Conservation (phyloP, 2,888 invertebrate genomes). For the Rhagonycha lutea region DNA sequence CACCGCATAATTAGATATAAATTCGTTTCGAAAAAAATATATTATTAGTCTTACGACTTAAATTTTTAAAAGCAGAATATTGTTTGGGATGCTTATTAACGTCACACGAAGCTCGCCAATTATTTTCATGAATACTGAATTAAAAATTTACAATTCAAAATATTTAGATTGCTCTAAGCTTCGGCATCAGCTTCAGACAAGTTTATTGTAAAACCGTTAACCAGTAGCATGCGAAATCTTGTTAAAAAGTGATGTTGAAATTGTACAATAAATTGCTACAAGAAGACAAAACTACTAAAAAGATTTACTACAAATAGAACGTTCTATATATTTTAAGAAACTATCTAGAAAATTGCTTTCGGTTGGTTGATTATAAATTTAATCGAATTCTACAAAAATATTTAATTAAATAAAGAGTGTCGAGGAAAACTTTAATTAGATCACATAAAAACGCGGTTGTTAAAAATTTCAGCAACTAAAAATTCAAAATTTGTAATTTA, state of each 20-base stretch:
- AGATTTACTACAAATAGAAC: neutral
- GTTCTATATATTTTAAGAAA: neutral
- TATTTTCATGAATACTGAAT: neutral
- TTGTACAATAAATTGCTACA: neutral
- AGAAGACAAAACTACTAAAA: neutral
- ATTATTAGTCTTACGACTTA: neutral
- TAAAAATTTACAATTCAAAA: neutral
- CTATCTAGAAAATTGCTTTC: neutral
- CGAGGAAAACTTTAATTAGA: neutral
- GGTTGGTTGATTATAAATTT: neutral
- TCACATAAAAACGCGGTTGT: neutral
- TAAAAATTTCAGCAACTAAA: neutral
- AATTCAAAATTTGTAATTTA: neutral
- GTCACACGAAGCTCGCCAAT: neutral
- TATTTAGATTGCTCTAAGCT: neutral
- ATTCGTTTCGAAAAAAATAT: neutral
- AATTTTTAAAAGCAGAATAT: neutral
- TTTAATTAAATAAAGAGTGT: neutral
- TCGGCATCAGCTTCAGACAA: neutral
- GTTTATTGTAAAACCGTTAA: neutral
- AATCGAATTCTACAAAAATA: neutral
- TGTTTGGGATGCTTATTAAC: neutral
- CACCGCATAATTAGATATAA: neutral
- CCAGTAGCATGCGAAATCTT: neutral
- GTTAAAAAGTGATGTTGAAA: neutral